These are phyloP conservation scores for Echiichthys vipera DNA, from an alignment of 2,797 vertebrate genomes.

Conservation along the genomic window DNA sequence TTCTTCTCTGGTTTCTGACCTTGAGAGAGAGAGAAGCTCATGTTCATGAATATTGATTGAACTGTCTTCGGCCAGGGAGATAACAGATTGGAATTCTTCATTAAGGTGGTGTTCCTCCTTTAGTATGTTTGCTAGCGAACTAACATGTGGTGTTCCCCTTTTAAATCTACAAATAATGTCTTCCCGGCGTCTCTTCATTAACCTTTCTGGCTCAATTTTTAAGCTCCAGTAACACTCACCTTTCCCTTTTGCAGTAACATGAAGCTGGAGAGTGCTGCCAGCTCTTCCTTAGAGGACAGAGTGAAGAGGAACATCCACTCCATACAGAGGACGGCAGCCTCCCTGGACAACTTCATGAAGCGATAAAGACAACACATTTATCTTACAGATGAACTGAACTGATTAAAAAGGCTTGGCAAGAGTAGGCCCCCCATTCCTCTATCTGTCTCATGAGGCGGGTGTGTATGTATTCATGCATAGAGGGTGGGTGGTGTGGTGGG, in stretches of 20 bases:
- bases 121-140: too few relatives aligned
- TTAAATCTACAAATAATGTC: background rate
- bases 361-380: slow-evolving; percentile 76
- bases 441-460: background rate
- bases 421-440: background rate
- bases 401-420: background rate
- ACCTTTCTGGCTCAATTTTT: too few relatives aligned
- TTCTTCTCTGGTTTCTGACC: too few relatives aligned
- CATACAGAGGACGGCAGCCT: slow-evolving; percentile 92
- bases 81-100: too few relatives aligned
- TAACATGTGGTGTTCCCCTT: too few relatives aligned
- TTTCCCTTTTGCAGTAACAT: slow-evolving; percentile 84
- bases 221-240: slow-evolving; percentile 5
- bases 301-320: slow-evolving; percentile 97
- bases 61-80: too few relatives aligned
- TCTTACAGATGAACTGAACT: background rate
- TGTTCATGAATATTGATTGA: too few relatives aligned
- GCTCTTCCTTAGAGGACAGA: slow-evolving; percentile 92
- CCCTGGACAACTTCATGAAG: slow-evolving; percentile 94
- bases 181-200: background rate
- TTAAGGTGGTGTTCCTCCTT: too few relatives aligned
- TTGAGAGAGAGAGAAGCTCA: too few relatives aligned
- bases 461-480: background rate
- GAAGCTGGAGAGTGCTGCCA: slow-evolving; percentile 92
- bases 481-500: slow-evolving; percentile 5